A percentile compares a stretch with the other conserved stretches of the same genome.
phyloP scores from a whole-genome alignment of 2,888 invertebrate species.

The Hirudinaria manillensis region DNA sequence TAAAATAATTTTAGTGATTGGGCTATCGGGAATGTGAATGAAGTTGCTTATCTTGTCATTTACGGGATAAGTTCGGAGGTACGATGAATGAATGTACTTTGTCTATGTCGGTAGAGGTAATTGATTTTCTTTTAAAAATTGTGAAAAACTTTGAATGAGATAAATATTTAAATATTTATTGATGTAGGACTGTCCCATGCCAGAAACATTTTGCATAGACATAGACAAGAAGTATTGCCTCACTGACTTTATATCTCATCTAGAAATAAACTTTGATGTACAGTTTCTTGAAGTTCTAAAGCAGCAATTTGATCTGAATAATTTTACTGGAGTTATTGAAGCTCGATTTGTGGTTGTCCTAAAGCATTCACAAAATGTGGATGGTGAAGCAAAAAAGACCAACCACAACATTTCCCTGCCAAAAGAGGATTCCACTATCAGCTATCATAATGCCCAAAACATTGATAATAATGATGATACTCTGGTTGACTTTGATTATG shows the following conservation, averaged over 20 bases:
- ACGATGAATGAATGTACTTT: no score
- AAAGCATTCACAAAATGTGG: background rate
- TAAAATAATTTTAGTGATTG: no score
- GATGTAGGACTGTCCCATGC: slow-evolving; percentile 21
- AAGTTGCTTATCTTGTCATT: no score
- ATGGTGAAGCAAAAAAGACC: background rate
- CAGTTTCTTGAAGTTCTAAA: slow-evolving; percentile 27
- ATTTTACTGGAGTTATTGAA: slow-evolving; percentile 25
- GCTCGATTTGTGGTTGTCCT: slow-evolving; percentile 4
- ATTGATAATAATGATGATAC: slow-evolving; percentile 8
- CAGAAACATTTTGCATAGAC: slow-evolving; percentile 27
- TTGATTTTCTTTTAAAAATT: no score
- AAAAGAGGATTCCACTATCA: background rate
- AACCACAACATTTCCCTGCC: background rate
- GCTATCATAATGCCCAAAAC: background rate
- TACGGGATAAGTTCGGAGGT: no score
- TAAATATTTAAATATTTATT: no score
- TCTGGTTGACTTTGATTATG: background rate
- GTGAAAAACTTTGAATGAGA: no score
- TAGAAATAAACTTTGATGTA: slow-evolving; percentile 19
- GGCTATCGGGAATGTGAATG: no score
- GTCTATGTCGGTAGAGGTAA: no score
- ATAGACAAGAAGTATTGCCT: slow-evolving; percentile 27
- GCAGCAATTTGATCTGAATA: slow-evolving; percentile 29
- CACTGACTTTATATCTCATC: slow-evolving; percentile 18